Evolutionary conservation across 2,888 invertebrate genomes (phyloP).

Genomic region (Ennomos quercinarius): DNA sequence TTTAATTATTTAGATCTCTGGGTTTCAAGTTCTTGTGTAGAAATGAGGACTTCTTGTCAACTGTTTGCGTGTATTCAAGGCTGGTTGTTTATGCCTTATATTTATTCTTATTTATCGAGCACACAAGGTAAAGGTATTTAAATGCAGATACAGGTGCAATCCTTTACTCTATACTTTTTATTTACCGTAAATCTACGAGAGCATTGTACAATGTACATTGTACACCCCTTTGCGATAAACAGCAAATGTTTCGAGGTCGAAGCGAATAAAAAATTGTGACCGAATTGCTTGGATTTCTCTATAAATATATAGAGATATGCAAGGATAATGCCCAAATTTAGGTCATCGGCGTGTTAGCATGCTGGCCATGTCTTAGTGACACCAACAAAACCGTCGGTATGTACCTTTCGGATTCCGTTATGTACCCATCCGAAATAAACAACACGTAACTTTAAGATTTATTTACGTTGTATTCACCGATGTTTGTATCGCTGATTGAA

Average conservation of each 20-base stretch:
- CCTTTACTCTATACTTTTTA: no score
- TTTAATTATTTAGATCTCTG: conserved; percentile 64
- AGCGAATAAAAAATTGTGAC: no score
- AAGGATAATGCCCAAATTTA: conserved; percentile 19
- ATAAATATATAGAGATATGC: background rate
- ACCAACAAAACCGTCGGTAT: conserved; percentile 57
- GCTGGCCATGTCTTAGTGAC: conserved; percentile 50
- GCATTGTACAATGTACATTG: no score
- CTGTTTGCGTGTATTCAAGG: conserved; percentile 56
- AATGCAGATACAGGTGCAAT: no score
- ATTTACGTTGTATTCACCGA: conserved; percentile 51
- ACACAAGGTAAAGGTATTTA: no score
- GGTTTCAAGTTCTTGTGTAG: conserved; percentile 54
- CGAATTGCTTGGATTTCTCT: conserved; percentile 3
- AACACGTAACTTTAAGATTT: conserved; percentile 62
- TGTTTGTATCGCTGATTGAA: conserved; percentile 63
- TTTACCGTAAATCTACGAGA: no score
- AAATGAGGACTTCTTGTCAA: conserved; percentile 45
- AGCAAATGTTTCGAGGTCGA: no score
- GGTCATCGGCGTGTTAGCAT: conserved; percentile 49
- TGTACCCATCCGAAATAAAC: conserved; percentile 68
- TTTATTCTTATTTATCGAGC: conserved; percentile 37
- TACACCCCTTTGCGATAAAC: no score
- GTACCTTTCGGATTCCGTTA: conserved; percentile 62
- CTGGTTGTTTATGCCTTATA: conserved; percentile 51